Evolutionary conservation across 1,140 invertebrate species (phyloP), one percentile per base, ranked within the genome.

Genomic region (Megathymus violae): DNA sequence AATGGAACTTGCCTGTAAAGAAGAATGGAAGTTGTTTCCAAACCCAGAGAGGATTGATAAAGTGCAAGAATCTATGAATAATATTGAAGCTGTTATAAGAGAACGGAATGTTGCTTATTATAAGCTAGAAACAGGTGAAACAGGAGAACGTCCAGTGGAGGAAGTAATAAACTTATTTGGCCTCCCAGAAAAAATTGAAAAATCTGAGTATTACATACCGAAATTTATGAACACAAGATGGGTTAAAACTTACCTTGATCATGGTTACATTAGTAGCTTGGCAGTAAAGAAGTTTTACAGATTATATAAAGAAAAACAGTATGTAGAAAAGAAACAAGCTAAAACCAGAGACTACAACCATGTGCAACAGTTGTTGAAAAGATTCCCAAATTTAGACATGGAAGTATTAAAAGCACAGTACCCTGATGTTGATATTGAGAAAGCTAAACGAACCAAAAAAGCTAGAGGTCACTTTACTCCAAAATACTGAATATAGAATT

Each of bases 21-120:
- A 93, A 62, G 91, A 95, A 76, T 88, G 85, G 31, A 89, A 94
- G 85, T 66, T 96, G n/a, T 97, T 99, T 89, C 97, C 98, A 7
- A 99, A 95, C 93, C 97, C 98, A 17, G 98, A 99, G 92, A 93
- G 99, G 80, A 93, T 99, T 44, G 97, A 99, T 82, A 99, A 99
- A 93, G 97, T 98, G 0, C 94, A 98, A 88, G 96, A 97, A 67
- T 99, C 98, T 25, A 99, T 99, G 99, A 93, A 95, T 68, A 99
- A 99, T 91, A 89, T 99, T 43, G 97, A 99, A 91, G 89, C 92
- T 25, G 97, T 99, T 4, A 95, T 99, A 0, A 92, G 96, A 67
- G 99, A 99, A 92, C 92, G 99, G 68, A 98, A 99, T 89, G 91
- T 93, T 73, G 98, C 99, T 3, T 98, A 97, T 89, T 95, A 96